Base-by-base conservation (phyloP, 2,797 vertebrate species). In the Muscicapa comitata region DNA sequence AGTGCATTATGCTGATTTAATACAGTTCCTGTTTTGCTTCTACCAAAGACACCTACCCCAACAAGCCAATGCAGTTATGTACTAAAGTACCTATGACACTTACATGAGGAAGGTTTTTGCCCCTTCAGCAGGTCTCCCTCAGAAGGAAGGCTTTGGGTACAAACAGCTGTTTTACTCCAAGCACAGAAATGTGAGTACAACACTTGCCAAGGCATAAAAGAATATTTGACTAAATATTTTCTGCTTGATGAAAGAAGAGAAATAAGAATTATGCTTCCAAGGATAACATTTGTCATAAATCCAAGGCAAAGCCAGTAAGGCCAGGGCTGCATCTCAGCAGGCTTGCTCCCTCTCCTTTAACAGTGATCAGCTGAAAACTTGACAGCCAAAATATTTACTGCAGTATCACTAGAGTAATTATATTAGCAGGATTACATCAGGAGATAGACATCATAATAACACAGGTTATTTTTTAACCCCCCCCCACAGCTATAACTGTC, bases 141-240 rank as follows among this genome's bases (percentile, higher is more conserved):
- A 93, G 58, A 88, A 61, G 29, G 16, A 29, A 75, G 42, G 11
- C 31, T 86, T 90, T 85, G 38, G 55, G 74, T 61, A 67, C 62
- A 67, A 90, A 71, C 71, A 67, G 43, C 71, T 81, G 6, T 81
- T 84, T 95, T 72, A 73, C 66, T 75, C 48, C 55, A 85, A 93
- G 33, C 82, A 74, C 67, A 81, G 59, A 31, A 83, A 59, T 31
- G 33, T 19, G 23, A 75, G 21, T 80, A 90, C 78, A 55, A 61
- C 31, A 43, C 14, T 59, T 54, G 45, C 20, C 83, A 83, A 95
- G 55, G 23, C 18, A 65, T 93, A 73, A 77, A 91, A 89, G 35
- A 89, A 45, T 71, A 81, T 83, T 79, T 94, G 57, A 90, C 68
- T 80, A 94, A 88, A 70, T 96, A 84, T 78, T 85, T 95, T 94